Evolutionary conservation across 2,113 vertebrate genomes (phyloP).

Genomic region (Neolamprologus sp.): DNA sequence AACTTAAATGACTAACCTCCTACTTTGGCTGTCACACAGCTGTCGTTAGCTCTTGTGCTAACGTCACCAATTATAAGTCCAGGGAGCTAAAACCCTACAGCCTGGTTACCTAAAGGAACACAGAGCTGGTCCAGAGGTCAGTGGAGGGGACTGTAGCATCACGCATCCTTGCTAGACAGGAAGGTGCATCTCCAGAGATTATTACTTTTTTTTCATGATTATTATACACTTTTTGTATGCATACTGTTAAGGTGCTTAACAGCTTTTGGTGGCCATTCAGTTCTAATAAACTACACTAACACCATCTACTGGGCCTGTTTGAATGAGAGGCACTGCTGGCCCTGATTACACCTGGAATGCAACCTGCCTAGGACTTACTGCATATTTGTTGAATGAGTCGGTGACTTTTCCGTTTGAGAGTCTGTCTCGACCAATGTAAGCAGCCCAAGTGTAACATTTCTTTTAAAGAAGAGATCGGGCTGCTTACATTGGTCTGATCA

Average conservation of each 20-base stretch:
- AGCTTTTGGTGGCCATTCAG: not conserved
- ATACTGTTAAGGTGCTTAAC: not conserved
- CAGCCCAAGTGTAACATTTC: not conserved
- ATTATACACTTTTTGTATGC: not conserved
- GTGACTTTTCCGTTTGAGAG: not conserved
- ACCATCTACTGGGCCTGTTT: not conserved
- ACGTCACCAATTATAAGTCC: not conserved
- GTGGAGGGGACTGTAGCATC: not conserved
- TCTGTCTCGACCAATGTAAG: not conserved
- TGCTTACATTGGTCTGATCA: not conserved
- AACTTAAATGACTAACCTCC: not conserved
- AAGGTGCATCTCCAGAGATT: not conserved
- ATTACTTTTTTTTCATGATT: not conserved
- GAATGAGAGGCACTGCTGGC: not conserved
- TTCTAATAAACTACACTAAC: not conserved
- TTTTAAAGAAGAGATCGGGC: not conserved
- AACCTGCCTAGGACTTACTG: not conserved
- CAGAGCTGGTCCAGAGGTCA: not conserved
- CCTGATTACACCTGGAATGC: slow-evolving; percentile 5
- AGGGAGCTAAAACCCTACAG: not conserved
- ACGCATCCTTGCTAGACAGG: not conserved
- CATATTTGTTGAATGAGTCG: not conserved
- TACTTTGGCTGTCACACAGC: not conserved
- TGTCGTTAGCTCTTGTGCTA: slow-evolving; percentile 6
- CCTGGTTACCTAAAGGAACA: not conserved